These are phyloP conservation scores for Orientallactaga sibirica DNA, from an alignment of 2,797 vertebrate species.

Conservation along the genomic window DNA sequence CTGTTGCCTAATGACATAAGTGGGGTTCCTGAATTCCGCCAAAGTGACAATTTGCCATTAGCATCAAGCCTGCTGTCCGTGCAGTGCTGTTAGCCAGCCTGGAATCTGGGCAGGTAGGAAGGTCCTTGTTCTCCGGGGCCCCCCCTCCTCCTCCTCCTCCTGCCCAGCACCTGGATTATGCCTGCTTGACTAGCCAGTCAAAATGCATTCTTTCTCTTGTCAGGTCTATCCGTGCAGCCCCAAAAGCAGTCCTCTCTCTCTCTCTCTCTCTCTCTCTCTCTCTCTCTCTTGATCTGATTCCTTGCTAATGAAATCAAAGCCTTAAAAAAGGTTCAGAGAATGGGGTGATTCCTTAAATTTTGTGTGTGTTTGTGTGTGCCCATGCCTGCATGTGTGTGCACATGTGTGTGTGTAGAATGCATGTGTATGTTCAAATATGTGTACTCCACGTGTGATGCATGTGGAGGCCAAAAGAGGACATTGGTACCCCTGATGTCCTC, in stretches of 20 bases:
- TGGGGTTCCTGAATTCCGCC: slow-evolving; percentile 81
- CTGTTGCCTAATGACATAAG: slow-evolving; percentile 85
- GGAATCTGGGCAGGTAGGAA: rapidly evolving
- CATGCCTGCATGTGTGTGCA: no score
- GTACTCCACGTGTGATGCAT: no score
- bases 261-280: background rate
- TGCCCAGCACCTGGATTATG: background rate
- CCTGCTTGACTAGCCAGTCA: slow-evolving; percentile 5
- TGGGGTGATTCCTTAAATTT: background rate
- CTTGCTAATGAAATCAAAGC: background rate
- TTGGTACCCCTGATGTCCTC: no score
- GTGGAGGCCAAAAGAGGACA: no score
- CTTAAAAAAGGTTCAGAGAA: background rate
- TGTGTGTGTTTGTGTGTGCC: no score
- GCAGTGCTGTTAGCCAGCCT: background rate
- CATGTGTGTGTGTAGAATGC: no score
- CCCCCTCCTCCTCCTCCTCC: background rate
- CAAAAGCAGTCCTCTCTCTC: background rate
- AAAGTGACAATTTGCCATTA: slow-evolving; percentile 83
- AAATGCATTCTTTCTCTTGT: background rate
- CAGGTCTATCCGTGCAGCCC: background rate
- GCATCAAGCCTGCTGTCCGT: slow-evolving; percentile 25
- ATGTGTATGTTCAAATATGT: no score
- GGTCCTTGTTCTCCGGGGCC: background rate
- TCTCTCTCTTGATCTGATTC: background rate